These are phyloP conservation scores for Calliopum simillimum DNA, from an alignment of 2,888 invertebrate genomes.

Conservation along the genomic window DNA sequence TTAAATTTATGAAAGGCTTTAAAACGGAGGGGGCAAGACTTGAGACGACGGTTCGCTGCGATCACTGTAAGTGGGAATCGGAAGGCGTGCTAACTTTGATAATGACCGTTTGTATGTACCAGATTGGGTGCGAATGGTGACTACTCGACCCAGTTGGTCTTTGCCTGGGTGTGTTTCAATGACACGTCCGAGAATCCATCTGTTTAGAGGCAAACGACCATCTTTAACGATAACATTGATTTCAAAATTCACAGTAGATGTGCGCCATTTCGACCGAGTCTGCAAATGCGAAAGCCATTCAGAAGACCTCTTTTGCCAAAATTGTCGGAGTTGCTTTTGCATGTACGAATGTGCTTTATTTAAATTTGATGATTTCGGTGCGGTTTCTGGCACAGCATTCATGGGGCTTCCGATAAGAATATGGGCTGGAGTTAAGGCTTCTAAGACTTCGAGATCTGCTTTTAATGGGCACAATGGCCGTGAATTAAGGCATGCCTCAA, in stretches of 20 bases:
- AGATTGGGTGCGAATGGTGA: neutral
- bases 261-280: conserved; percentile 41
- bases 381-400: conserved; percentile 24
- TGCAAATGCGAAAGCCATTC: conserved; percentile 43
- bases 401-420: conserved; percentile 41
- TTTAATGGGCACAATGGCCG: no score
- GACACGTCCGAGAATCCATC: conserved; percentile 42
- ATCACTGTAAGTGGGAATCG: no score
- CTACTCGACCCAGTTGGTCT: neutral
- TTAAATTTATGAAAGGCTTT: no score
- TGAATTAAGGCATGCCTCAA: no score
- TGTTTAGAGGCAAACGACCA: conserved; percentile 27
- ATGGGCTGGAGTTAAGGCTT: no score
- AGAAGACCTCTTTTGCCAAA: conserved; percentile 39
- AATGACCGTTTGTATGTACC: neutral
- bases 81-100: no score
- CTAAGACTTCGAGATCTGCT: no score
- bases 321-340: conserved; percentile 28
- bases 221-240: conserved; percentile 37
- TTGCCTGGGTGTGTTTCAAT: neutral
- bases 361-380: neutral
- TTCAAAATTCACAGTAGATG: conserved; percentile 32
- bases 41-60: no score
- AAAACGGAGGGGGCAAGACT: no score
- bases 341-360: conserved; percentile 20